These are phyloP conservation scores for Bicyclus anynana DNA, from an alignment of 1,140 invertebrate genomes.

Conservation along the genomic window DNA sequence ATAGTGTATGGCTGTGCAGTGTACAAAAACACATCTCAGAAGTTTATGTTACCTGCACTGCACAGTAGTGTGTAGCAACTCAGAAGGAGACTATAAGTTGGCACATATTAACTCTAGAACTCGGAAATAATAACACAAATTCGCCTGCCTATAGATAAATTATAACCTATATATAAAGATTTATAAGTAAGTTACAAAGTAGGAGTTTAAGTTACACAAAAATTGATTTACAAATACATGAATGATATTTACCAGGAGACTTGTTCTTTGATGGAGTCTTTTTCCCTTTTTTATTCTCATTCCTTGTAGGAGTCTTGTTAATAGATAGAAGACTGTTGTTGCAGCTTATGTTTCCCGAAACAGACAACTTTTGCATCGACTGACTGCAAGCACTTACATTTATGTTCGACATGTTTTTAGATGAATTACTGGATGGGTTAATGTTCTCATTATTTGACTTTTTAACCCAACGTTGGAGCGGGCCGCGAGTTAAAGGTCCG, in stretches of 20 bases:
- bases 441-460: constrained; percentile 75
- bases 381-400: constrained; percentile 75
- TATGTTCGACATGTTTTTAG: constrained; percentile 64
- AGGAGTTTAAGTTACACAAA: too few relatives aligned
- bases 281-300: constrained; percentile 65
- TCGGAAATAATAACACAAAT: too few relatives aligned
- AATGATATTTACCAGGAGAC: constrained; percentile 79
- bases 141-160: too few relatives aligned
- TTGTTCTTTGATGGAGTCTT: constrained; percentile 85
- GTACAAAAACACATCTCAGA: too few relatives aligned
- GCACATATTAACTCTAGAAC: too few relatives aligned
- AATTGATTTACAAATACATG: too few relatives aligned
- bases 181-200: too few relatives aligned
- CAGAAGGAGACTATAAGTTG: too few relatives aligned
- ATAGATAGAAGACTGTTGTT: constrained; percentile 63
- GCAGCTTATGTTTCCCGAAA: constrained; percentile 77
- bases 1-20: too few relatives aligned
- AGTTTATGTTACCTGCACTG: too few relatives aligned
- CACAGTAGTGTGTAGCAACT: too few relatives aligned
- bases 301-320: constrained; percentile 68
- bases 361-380: constrained; percentile 77
- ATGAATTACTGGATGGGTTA: constrained; percentile 54
- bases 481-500: constrained; percentile 86
- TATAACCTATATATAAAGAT: too few relatives aligned
- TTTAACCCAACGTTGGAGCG: constrained; percentile 87